Conservation (phyloP, 1,140 invertebrate genomes). For the Myzus persicae region DNA sequence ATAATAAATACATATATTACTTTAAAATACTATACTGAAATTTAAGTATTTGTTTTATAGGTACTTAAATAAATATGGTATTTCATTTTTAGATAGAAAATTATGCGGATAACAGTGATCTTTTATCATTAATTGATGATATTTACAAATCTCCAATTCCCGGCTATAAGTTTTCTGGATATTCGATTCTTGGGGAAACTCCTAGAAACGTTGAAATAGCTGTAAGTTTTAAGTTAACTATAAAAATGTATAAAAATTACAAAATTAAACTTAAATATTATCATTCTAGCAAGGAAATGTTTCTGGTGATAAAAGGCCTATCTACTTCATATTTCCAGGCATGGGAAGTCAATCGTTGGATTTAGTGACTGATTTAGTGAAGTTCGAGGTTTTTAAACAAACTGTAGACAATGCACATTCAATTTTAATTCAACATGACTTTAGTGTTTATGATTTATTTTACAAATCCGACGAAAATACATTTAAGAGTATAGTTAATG, state of each 20-base stretch:
- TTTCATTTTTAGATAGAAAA: constrained; percentile 31
- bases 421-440: constrained; percentile 62
- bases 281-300: constrained; percentile 59
- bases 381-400: constrained; percentile 67
- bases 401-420: constrained; percentile 66
- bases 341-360: constrained; percentile 74
- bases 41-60: too few relatives aligned
- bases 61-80: not conserved
- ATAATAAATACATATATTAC: too few relatives aligned
- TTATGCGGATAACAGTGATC: not conserved
- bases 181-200: constrained; percentile 70
- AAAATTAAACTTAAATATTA: not conserved
- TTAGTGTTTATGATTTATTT: constrained; percentile 69
- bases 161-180: constrained; percentile 69
- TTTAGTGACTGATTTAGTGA: constrained; percentile 70
- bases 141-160: constrained; percentile 49
- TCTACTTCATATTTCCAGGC: constrained; percentile 74
- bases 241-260: not conserved
- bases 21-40: too few relatives aligned
- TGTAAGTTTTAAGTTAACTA: not conserved
- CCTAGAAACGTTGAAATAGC: constrained; percentile 38
- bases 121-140: constrained; percentile 64
- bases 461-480: constrained; percentile 66
- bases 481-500: constrained; percentile 68
- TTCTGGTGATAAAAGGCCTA: constrained; percentile 68